Evolutionary conservation across 2,888 invertebrate species (phyloP).

Genomic region (Heteromurus nitidus): DNA sequence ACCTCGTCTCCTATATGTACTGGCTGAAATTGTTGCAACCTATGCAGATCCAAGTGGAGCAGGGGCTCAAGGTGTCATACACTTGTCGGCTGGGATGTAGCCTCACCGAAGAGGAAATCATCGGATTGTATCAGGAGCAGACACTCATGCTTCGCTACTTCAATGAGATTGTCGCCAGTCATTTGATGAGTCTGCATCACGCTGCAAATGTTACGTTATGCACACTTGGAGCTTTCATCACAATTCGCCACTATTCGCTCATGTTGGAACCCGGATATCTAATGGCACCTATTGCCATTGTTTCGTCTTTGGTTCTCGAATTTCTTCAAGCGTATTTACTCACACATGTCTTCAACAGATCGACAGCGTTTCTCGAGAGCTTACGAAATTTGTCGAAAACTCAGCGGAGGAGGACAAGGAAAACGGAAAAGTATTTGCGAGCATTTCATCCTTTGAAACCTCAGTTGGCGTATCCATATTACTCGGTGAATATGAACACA

Average conservation of each 20-base stretch:
- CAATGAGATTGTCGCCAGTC: background rate
- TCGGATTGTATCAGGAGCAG: background rate
- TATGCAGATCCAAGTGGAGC: background rate
- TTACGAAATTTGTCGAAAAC: no score
- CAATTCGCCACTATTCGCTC: background rate
- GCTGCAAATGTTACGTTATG: background rate
- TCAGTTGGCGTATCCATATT: no score
- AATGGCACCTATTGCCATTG: background rate
- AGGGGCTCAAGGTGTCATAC: background rate
- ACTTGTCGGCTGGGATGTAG: background rate
- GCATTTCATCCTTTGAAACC: no score
- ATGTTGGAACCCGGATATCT: background rate
- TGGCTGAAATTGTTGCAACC: background rate
- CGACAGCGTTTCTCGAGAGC: no score
- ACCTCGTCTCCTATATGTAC: background rate
- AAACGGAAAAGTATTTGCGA: no score
- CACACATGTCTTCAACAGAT: background rate
- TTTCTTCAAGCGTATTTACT: background rate
- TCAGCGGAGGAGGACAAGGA: no score
- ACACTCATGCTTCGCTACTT: background rate
- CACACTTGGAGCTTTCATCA: background rate
- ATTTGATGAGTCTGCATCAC: background rate
- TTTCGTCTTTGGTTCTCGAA: background rate
- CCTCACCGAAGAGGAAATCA: background rate
- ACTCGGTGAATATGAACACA: no score